Evolutionary conservation across 2,888 invertebrate genomes (phyloP).

Genomic region (Rhopalosiphum nymphaeae): DNA sequence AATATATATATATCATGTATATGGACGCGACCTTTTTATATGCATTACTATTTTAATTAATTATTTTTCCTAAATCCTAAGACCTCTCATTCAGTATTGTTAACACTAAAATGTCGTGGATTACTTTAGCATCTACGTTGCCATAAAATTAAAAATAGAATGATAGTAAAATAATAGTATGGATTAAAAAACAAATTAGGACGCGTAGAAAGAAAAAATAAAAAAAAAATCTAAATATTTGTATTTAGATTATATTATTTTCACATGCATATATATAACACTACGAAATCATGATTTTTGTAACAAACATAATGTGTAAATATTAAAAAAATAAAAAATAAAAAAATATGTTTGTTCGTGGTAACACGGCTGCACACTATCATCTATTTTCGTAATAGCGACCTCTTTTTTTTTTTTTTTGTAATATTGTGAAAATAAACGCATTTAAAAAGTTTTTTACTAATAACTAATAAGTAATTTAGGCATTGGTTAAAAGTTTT

Average conservation of each 20-base stretch:
- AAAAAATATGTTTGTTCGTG: neutral
- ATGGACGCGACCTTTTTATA: neutral
- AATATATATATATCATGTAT: neutral
- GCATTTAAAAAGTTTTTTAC: neutral
- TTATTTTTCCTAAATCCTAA: neutral
- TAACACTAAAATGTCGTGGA: neutral
- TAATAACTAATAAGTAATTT: neutral
- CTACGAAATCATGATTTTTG: neutral
- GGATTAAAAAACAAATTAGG: neutral
- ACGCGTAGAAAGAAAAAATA: neutral
- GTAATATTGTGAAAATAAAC: neutral
- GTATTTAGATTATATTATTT: slow-evolving; percentile 8
- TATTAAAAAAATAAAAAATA: neutral
- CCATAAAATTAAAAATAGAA: neutral
- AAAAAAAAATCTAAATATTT: neutral
- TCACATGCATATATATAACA: neutral
- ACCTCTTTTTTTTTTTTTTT: neutral
- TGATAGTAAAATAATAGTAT: neutral
- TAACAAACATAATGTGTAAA: neutral
- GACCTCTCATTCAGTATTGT: neutral
- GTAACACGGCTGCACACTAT: neutral
- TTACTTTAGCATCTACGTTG: neutral
- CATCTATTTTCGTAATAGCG: neutral
- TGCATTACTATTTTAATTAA: slow-evolving; percentile 17
- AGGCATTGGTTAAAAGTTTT: neutral